A percentile compares a stretch with the other conserved stretches of the same genome.
These are phyloP conservation scores for Probaryconus sp. DNA, from an alignment of 1,140 invertebrate species.

Conservation along the genomic window DNA sequence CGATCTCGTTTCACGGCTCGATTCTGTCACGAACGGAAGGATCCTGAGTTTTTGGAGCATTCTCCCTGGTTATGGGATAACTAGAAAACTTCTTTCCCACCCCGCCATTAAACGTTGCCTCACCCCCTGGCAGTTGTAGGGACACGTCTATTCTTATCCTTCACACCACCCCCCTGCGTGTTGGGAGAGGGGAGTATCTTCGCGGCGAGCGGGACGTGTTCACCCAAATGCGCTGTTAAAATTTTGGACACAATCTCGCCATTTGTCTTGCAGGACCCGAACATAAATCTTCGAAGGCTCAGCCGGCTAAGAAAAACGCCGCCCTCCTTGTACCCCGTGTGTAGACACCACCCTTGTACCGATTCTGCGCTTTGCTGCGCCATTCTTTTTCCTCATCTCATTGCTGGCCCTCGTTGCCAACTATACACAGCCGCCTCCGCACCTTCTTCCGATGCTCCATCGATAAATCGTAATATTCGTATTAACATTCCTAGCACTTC, in stretches of 20 bases:
- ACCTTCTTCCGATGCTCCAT: conserved; percentile 70
- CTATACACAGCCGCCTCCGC: conserved; percentile 54
- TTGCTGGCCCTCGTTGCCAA: conserved; percentile 60
- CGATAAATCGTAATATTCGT: conserved; percentile 78
- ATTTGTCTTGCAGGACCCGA: conserved; percentile 77
- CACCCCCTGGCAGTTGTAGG: conserved; percentile 49
- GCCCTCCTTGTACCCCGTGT: conserved; percentile 65
- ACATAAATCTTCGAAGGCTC: conserved; percentile 79
- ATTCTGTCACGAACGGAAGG: conserved; percentile 73
- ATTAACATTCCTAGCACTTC: conserved; percentile 78
- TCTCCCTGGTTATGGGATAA: conserved; percentile 69
- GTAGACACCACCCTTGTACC: conserved; percentile 60
- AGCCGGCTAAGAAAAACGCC: conserved; percentile 79
- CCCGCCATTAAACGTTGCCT: conserved; percentile 28
- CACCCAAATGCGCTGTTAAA: conserved; percentile 79
- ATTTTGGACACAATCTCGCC: conserved; percentile 79
- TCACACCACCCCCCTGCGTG: conserved; percentile 63
- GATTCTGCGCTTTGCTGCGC: conserved; percentile 64
- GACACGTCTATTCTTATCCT: conserved; percentile 65
- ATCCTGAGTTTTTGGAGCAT: conserved; percentile 65
- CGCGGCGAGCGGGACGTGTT: conserved; percentile 70
- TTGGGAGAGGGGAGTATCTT: conserved; percentile 62
- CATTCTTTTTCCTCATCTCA: conserved; percentile 69
- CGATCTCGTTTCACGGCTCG: conserved; percentile 78
- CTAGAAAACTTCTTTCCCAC: conserved; percentile 76